Conservation (phyloP, 2,797 vertebrate species). For the Poeciliopsis paucimaculata region DNA sequence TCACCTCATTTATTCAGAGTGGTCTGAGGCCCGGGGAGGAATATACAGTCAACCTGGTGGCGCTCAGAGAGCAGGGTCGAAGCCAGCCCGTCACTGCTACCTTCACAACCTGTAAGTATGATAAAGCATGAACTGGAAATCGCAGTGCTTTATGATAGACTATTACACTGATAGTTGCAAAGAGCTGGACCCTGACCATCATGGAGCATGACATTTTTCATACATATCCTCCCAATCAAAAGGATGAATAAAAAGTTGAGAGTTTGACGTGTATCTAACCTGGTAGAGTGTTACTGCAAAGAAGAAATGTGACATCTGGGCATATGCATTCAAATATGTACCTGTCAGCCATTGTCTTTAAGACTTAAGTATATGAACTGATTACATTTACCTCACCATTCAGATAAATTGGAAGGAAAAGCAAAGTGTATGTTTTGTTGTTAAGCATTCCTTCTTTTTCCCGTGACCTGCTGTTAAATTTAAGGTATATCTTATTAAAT, state of each 20-base stretch:
- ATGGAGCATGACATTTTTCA: not conserved
- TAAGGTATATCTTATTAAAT: not conserved
- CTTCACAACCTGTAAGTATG: conserved; percentile 86
- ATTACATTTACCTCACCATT: not conserved
- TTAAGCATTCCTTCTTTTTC: not conserved
- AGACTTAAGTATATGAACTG: not conserved
- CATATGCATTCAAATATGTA: not conserved
- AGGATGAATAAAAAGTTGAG: not conserved
- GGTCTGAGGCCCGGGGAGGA: conserved; percentile 94
- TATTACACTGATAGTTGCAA: not conserved
- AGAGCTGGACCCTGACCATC: not conserved
- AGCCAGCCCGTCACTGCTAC: conserved; percentile 89
- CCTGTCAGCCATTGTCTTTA: not conserved
- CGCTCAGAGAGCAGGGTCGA: conserved; percentile 91
- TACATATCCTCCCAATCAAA: not conserved
- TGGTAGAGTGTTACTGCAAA: not conserved
- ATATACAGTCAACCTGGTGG: conserved; percentile 93
- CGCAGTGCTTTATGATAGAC: not conserved
- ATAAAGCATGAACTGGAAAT: conserved; percentile 2
- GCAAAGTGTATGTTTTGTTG: not conserved
- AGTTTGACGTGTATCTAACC: not conserved
- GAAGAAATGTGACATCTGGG: not conserved
- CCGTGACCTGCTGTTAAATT: not conserved
- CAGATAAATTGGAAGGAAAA: not conserved
- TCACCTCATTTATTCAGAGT: conserved; percentile 94